These are phyloP conservation scores for Odontesthes bonariensis DNA, from an alignment of 2,113 vertebrate species.

Conservation along the genomic window DNA sequence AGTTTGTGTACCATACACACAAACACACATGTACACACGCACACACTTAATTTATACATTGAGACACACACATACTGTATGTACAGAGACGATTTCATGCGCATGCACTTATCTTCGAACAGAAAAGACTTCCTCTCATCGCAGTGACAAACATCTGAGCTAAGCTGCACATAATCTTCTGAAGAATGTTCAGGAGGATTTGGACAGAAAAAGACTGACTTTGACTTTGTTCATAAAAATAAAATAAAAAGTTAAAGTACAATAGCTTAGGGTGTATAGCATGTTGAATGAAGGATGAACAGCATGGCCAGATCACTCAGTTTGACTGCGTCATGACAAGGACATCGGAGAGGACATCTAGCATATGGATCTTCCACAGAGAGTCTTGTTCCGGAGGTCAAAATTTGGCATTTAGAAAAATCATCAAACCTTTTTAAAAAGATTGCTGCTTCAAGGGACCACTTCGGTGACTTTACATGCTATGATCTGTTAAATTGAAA, in stretches of 20 bases:
- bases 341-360: slow-evolving; percentile 25
- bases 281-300: slow-evolving; percentile 61
- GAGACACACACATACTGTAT: slow-evolving; percentile 63
- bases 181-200: slow-evolving; percentile 45
- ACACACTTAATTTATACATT: slow-evolving; percentile 68
- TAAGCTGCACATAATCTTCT: slow-evolving; percentile 46
- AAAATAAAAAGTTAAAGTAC: slow-evolving; percentile 12
- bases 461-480: slow-evolving; percentile 18
- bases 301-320: slow-evolving; percentile 35
- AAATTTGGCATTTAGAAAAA: slow-evolving; percentile 11
- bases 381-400: slow-evolving; percentile 2
- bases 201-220: slow-evolving; percentile 27
- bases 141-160: slow-evolving; percentile 38
- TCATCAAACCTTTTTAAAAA: slow-evolving; percentile 10
- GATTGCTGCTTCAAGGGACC: slow-evolving; percentile 13
- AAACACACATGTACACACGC: slow-evolving; percentile 37
- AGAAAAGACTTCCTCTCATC: slow-evolving; percentile 41
- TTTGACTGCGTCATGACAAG: slow-evolving; percentile 21
- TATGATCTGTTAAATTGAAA: slow-evolving; percentile 37
- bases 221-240: not conserved
- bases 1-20: slow-evolving; percentile 16
- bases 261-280: slow-evolving; percentile 32
- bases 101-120: slow-evolving; percentile 66
- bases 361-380: slow-evolving; percentile 18
- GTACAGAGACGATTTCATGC: slow-evolving; percentile 64